phyloP scores from a whole-genome alignment of 2,888 invertebrate genomes.

The Gastracanthus pulcherrimus region DNA sequence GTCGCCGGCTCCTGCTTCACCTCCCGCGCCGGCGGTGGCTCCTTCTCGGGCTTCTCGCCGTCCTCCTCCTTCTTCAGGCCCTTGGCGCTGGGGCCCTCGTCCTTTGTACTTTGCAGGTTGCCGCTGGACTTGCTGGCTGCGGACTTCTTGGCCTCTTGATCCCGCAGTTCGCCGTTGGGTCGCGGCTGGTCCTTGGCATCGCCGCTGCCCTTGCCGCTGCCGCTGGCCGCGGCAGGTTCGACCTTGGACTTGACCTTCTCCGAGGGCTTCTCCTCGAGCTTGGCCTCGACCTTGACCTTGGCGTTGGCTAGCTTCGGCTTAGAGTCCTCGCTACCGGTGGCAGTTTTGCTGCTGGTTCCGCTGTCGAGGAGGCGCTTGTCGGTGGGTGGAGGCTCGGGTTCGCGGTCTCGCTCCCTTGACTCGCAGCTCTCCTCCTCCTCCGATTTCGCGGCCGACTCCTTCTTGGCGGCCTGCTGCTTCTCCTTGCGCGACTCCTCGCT shows the following conservation, averaged over 20 bases:
- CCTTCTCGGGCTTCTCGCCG: conserved; percentile 10
- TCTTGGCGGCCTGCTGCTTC: conserved; percentile 20
- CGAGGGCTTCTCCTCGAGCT: not conserved
- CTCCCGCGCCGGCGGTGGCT: conserved; percentile 71
- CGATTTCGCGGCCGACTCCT: conserved; percentile 25
- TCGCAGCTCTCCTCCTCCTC: conserved; percentile 60
- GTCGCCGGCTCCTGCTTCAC: conserved; percentile 69
- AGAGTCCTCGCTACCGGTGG: not conserved
- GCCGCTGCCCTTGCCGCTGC: not conserved
- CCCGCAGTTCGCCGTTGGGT: conserved; percentile 45
- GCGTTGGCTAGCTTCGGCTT: not conserved
- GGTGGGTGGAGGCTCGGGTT: conserved; percentile 73
- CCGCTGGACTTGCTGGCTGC: conserved; percentile 1
- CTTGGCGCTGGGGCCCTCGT: not conserved
- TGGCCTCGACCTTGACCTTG: not conserved
- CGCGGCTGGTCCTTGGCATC: conserved; percentile 38
- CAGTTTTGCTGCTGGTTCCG: conserved; percentile 59
- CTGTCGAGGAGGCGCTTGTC: conserved; percentile 64
- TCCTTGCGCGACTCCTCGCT: conserved; percentile 42
- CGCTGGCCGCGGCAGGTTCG: too few species aligned
- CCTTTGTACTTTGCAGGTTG: conserved; percentile 47
- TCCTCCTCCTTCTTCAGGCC: not conserved
- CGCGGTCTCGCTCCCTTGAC: conserved; percentile 73
- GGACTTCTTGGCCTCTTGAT: not conserved
- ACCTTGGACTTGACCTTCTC: not conserved